Evolutionary conservation across 2,113 vertebrate species (phyloP).

Genomic region (Hiodon alosoides): DNA sequence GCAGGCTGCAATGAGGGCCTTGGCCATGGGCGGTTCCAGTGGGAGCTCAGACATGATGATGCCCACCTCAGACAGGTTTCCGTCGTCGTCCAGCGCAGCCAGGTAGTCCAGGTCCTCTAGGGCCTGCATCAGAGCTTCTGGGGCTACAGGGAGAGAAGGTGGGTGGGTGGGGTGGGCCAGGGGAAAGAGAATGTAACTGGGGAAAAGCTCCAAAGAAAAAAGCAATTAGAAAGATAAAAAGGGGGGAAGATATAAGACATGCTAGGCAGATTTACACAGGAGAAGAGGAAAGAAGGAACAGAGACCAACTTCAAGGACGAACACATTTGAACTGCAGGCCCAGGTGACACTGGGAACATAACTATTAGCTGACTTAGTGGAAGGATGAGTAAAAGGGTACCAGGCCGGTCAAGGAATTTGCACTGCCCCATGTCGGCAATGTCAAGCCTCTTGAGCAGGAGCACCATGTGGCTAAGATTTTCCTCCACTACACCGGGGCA

Average conservation of each 20-base stretch:
- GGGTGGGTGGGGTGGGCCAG: not conserved
- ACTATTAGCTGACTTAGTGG: not conserved
- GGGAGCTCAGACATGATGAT: constrained; percentile 82
- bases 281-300: not conserved
- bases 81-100: constrained; percentile 74
- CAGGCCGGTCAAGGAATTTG: constrained; percentile 76
- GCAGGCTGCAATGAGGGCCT: constrained; percentile 78
- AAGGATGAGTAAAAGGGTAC: constrained; percentile 42
- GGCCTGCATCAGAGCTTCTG: constrained; percentile 79
- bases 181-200: not conserved
- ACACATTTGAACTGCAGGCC: too few species aligned
- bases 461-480: constrained; percentile 75
- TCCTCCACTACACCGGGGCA: constrained; percentile 75
- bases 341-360: too few species aligned
- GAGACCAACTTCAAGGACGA: too few species aligned
- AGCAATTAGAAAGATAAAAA: not conserved
- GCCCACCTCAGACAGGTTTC: constrained; percentile 78
- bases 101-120: constrained; percentile 84
- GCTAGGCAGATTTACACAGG: not conserved
- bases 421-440: constrained; percentile 80
- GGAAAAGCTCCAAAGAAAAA: not conserved
- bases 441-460: constrained; percentile 77
- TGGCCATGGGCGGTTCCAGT: constrained; percentile 72
- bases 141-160: constrained; percentile 52
- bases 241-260: not conserved